Evolutionary conservation across 2,888 invertebrate species (phyloP), one percentile per base, ranked within the genome.

Genomic region (Laspeyria flexula): DNA sequence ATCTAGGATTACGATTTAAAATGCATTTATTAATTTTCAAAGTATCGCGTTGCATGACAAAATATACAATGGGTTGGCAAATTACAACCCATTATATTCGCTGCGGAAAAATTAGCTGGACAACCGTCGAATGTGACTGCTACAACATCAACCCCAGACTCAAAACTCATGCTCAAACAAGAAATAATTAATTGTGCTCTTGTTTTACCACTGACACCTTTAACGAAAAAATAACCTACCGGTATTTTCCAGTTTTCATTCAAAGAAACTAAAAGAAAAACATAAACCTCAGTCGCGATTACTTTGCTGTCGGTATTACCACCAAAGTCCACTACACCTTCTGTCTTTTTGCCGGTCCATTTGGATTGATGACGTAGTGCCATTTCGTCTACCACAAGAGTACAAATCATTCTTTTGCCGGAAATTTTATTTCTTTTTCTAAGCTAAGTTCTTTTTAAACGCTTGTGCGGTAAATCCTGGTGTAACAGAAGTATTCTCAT

Each of bases 391-490:
- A 35, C 42, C 1, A 53, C 37, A 16, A 65, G 33, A 11, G 43
- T 42, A 29, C 55, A 60, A 12, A 60, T 18, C 23, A 58, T 23
- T n/a, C 31, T 43, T 27, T 52, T 48, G 10, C 48, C 27, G 0
- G 47, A 40, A 25, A 43, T 25, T n/a, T 41, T 16, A 13, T 44
- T 40, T 59, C 57, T 13, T 43, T 37, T 43, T 55, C 48, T 18
- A 10, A 27, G 11, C 27, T 9, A 60, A 46, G 25, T n/a, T n/a
- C n/a, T 49, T 56, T 12, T 57, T 38, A 40, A 59, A 61, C 0
- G 60, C 58, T 35, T 61, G 54, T 29, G 47, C 43, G 10, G 50
- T 64, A 43, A 65, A 65, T 0, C 68, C 72, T 13, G 68, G 65
- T 9, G 25, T 48, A 1, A 35, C 43, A 16, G 40, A 33, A 13